Evolutionary conservation across 2,797 vertebrate genomes (phyloP).

Genomic region (Hyperoplus lanceolatus): DNA sequence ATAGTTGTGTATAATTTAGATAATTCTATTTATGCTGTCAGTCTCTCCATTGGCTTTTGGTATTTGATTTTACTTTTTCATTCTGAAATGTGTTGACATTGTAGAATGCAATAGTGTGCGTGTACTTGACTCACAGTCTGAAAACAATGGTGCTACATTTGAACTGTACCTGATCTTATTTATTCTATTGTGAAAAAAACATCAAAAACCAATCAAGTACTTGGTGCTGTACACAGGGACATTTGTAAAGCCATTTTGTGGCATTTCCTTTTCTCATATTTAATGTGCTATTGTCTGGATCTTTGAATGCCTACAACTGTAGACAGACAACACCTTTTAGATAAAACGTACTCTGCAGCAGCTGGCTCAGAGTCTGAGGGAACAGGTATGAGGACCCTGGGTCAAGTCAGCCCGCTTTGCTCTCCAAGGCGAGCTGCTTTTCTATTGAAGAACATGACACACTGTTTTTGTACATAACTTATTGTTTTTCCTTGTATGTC

Average conservation of each 20-base stretch:
- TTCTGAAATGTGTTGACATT: constrained; percentile 77
- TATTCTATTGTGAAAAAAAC: constrained; percentile 79
- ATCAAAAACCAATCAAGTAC: constrained; percentile 73
- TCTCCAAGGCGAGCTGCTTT: constrained; percentile 53
- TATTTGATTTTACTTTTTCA: constrained; percentile 54
- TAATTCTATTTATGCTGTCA: constrained; percentile 87
- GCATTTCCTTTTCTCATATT: constrained; percentile 75
- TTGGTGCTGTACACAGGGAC: constrained; percentile 87
- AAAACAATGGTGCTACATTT: constrained; percentile 88
- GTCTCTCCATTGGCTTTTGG: constrained; percentile 70
- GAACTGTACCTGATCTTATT: constrained; percentile 87
- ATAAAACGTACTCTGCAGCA: constrained; percentile 55
- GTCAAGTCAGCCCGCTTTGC: constrained; percentile 29
- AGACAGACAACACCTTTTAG: constrained; percentile 64
- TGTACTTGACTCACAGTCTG: constrained; percentile 86
- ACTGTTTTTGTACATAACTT: constrained; percentile 79
- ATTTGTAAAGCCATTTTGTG: constrained; percentile 70
- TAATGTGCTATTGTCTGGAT: constrained; percentile 75
- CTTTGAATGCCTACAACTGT: constrained; percentile 71
- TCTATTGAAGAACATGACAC: constrained; percentile 70
- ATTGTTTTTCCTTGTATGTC: constrained; percentile 49
- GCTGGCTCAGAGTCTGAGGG: constrained; percentile 56
- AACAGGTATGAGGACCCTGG: constrained; percentile 48
- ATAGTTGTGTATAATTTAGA: constrained; percentile 89
- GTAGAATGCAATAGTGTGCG: constrained; percentile 80